Conservation (phyloP, 2,113 vertebrate species). For the Leucopsar rothschildi region DNA sequence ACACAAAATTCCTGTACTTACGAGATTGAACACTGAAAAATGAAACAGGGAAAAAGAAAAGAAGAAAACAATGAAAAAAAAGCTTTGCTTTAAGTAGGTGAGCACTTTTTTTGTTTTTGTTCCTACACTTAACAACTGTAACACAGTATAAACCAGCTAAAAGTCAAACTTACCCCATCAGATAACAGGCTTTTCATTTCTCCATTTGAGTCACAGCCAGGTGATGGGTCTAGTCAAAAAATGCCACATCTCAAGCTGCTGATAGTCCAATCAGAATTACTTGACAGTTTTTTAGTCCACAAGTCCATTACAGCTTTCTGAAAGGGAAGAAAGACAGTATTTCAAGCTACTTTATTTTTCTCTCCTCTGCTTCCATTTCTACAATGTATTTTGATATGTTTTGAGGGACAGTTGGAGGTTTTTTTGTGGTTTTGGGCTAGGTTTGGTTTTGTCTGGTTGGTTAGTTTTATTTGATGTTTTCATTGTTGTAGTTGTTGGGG, state of each 20-base stretch:
- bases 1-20: not conserved
- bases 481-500: not conserved
- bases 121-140: not conserved
- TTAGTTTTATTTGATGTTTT: not conserved
- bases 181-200: not conserved
- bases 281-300: not conserved
- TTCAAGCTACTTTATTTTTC: not conserved
- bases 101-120: not conserved
- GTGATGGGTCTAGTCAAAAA: not conserved
- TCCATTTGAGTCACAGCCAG: not conserved
- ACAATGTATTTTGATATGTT: not conserved
- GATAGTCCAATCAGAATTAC: not conserved
- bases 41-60: not conserved
- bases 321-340: not conserved
- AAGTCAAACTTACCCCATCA: not conserved
- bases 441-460: not conserved
- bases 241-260: not conserved
- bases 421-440: not conserved
- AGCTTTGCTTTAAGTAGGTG: not conserved
- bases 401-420: fast-evolving
- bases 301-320: not conserved
- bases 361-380: not conserved
- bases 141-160: not conserved
- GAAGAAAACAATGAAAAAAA: not conserved
- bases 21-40: not conserved